Conservation (phyloP, 2,797 vertebrate genomes). For the Protosalanx chinensis region DNA sequence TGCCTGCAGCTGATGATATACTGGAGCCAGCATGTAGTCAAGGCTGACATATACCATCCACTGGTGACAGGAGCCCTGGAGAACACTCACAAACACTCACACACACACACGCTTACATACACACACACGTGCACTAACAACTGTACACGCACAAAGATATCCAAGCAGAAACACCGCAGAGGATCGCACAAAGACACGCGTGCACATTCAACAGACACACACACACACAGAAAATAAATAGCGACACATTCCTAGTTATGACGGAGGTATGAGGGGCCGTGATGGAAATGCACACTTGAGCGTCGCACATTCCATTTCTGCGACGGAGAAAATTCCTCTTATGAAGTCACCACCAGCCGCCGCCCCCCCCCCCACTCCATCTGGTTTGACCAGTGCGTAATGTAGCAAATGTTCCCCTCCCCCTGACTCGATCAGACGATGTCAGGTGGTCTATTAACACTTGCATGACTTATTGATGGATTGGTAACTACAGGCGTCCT, state of each 20-base stretch:
- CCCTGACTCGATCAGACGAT: neutral
- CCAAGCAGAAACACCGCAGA: neutral
- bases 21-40: conserved; percentile 70
- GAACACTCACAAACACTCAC: conserved; percentile 1
- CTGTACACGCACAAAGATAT: neutral
- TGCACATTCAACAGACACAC: conserved; percentile 3
- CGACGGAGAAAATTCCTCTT: conserved; percentile 45
- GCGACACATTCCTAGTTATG: conserved; percentile 6
- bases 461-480: too few species aligned
- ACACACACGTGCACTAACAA: neutral
- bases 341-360: conserved; percentile 40
- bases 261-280: conserved; percentile 16
- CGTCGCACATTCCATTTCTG: conserved; percentile 26
- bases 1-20: conserved; percentile 72
- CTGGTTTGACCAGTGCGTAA: conserved; percentile 11
- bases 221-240: conserved; percentile 14
- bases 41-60: conserved; percentile 72
- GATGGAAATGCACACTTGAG: conserved; percentile 25
- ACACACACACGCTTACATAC: neutral
- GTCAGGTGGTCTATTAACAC: neutral
- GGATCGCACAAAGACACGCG: conserved; percentile 12
- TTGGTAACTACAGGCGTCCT: too few species aligned
- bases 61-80: conserved; percentile 60
- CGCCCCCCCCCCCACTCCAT: conserved; percentile 49
- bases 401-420: too few species aligned